Conservation (phyloP, 2,797 vertebrate species). For the Gymnodraco acuticeps region DNA sequence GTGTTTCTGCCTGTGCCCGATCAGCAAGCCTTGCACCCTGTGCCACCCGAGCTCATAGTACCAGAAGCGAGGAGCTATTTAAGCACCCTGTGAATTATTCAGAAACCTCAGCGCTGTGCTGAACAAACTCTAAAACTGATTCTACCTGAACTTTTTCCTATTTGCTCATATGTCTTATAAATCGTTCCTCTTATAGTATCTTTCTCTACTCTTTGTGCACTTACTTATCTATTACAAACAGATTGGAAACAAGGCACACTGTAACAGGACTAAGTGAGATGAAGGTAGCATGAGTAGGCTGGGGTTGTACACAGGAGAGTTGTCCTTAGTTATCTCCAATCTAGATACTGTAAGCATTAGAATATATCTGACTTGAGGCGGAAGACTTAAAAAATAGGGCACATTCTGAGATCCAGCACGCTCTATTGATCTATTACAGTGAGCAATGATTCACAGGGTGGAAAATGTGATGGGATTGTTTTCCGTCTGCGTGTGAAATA, state of each 20-base stretch:
- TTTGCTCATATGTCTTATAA: conserved; percentile 25
- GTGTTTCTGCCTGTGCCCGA: conserved; percentile 38
- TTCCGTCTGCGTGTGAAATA: conserved; percentile 33
- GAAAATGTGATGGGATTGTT: conserved; percentile 54
- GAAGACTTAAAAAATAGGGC: conserved; percentile 65
- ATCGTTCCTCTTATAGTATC: neutral
- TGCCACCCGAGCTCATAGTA: conserved; percentile 48
- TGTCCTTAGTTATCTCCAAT: conserved; percentile 47
- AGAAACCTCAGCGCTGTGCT: conserved; percentile 58
- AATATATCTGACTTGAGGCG: conserved; percentile 60
- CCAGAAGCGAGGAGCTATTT: conserved; percentile 74
- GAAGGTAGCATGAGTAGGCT: conserved; percentile 25
- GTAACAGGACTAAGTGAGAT: conserved; percentile 34
- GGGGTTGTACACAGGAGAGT: conserved; percentile 33
- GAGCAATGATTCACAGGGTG: conserved; percentile 42
- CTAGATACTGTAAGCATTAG: conserved; percentile 38
- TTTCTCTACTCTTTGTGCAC: neutral
- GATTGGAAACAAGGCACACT: conserved; percentile 15
- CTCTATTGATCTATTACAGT: conserved; percentile 62
- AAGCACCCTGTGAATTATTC: conserved; percentile 75
- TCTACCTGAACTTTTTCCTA: conserved; percentile 62
- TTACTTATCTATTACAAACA: conserved; percentile 1
- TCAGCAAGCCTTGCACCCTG: conserved; percentile 46
- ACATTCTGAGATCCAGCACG: conserved; percentile 42
- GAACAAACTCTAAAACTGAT: conserved; percentile 63